phyloP scores from a whole-genome alignment of 1,140 invertebrate genomes.

The Pissodes strobi region DNA sequence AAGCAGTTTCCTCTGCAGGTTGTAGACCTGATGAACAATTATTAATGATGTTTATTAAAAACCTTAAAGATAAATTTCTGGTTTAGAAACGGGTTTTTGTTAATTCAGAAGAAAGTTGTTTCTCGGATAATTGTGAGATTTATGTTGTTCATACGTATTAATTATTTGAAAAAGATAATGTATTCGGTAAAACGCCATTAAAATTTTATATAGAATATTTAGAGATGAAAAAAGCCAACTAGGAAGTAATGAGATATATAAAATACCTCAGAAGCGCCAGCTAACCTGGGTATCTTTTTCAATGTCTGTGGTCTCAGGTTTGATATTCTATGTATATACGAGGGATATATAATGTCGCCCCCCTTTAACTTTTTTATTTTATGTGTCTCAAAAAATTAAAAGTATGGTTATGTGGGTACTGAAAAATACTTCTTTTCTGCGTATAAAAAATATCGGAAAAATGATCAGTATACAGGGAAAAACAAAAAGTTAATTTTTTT shows the following conservation, averaged over 20 bases:
- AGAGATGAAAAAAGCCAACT: constrained; percentile 11
- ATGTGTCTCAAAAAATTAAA: too few species aligned
- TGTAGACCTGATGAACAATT: constrained; percentile 19
- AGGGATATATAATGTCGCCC: too few species aligned
- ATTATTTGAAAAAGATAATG: constrained; percentile 31
- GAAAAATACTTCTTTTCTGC: too few species aligned
- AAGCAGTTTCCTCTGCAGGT: too few species aligned
- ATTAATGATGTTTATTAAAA: constrained; percentile 31
- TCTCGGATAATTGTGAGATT: constrained; percentile 31
- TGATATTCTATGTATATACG: too few species aligned
- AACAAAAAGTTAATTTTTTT: too few species aligned
- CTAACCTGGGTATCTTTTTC: neutral
- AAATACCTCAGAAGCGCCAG: neutral
- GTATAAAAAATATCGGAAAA: too few species aligned
- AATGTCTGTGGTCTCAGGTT: too few species aligned
- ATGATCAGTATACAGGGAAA: too few species aligned
- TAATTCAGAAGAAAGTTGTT: constrained; percentile 25
- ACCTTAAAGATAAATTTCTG: constrained; percentile 28
- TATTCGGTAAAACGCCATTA: constrained; percentile 22
- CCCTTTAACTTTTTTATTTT: too few species aligned
- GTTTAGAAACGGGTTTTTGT: constrained; percentile 31
- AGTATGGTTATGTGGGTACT: too few species aligned
- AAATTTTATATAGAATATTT: constrained; percentile 23
- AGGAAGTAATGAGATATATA: constrained; percentile 13
- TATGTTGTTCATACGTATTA: constrained; percentile 26